These are phyloP conservation scores for Eutrigla gurnardus DNA, from an alignment of 2,797 vertebrate species.

Conservation along the genomic window DNA sequence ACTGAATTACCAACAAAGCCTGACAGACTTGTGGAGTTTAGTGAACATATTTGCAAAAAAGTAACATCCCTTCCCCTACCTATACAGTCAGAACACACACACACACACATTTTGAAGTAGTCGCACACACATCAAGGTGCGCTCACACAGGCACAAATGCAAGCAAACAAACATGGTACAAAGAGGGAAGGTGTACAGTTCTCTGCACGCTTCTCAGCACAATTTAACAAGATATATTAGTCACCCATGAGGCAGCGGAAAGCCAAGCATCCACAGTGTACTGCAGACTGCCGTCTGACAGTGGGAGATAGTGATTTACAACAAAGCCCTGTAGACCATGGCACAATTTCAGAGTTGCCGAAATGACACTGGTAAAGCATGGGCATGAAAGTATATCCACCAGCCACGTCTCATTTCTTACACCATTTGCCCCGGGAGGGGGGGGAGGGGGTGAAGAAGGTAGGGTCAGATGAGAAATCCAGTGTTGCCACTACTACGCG, in stretches of 20 bases:
- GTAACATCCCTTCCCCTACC: slow-evolving; percentile 40
- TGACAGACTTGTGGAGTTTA: slow-evolving; percentile 63
- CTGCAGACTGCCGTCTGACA: slow-evolving; percentile 73
- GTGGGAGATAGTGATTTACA: slow-evolving; percentile 79
- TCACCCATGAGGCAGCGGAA: slow-evolving; percentile 73
- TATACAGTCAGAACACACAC: slow-evolving; percentile 29
- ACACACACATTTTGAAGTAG: slow-evolving; percentile 17
- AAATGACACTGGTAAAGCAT: slow-evolving; percentile 72
- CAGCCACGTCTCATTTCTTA: slow-evolving; percentile 66
- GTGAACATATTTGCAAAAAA: slow-evolving; percentile 47
- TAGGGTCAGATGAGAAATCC: slow-evolving; percentile 47
- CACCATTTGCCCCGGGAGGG: slow-evolving; percentile 57
- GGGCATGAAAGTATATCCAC: slow-evolving; percentile 69
- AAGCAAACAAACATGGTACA: slow-evolving; percentile 61
- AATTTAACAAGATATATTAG: slow-evolving; percentile 81
- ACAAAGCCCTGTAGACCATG: slow-evolving; percentile 76
- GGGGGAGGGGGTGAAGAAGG: slow-evolving; percentile 4
- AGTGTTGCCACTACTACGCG: slow-evolving; percentile 31
- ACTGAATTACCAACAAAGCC: slow-evolving; percentile 67
- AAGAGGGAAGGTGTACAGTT: slow-evolving; percentile 69
- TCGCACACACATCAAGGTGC: not conserved
- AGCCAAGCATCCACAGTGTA: slow-evolving; percentile 62
- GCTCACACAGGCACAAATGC: slow-evolving; percentile 28
- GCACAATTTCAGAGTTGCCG: slow-evolving; percentile 71
- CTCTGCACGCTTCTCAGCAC: slow-evolving; percentile 72